Percentiles rank a stretch among this genome's conserved stretches.
Conservation (phyloP, 2,113 vertebrate genomes). For the Oncorhynchus kisutch region DNA sequence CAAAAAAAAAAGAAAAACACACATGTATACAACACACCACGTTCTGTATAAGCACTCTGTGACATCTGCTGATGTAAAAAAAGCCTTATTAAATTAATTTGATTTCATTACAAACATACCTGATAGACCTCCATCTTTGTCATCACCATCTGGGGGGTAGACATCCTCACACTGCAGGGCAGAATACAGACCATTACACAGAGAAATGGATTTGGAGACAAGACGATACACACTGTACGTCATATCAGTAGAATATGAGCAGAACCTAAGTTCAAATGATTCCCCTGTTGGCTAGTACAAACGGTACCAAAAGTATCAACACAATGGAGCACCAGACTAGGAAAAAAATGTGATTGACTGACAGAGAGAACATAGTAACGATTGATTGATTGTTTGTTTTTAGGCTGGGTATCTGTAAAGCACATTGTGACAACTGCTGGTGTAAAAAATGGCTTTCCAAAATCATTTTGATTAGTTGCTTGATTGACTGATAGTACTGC, state of each 20-base stretch:
- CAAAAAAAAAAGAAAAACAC: not conserved
- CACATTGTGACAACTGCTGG: not conserved
- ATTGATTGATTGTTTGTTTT: too few species aligned
- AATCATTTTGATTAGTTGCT: too few species aligned
- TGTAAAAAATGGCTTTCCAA: not conserved
- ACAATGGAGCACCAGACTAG: not conserved
- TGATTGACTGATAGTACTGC: not conserved
- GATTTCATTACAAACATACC: constrained; percentile 50
- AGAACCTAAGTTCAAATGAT: too few species aligned
- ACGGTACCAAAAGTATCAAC: not conserved
- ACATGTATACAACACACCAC: not conserved
- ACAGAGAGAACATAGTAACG: too few species aligned
- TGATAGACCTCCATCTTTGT: constrained; percentile 53
- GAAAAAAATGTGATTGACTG: not conserved
- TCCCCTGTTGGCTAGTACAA: too few species aligned
- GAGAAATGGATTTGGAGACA: not conserved
- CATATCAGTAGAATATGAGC: not conserved
- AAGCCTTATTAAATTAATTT: too few species aligned
- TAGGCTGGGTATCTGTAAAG: not conserved
- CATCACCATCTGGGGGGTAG: constrained; percentile 31
- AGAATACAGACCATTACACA: not conserved
- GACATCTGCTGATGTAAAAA: too few species aligned
- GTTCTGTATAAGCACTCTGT: not conserved
- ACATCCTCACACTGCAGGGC: constrained; percentile 48
- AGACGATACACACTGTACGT: not conserved